phyloP scores from a whole-genome alignment of 2,113 vertebrate genomes.

The Oxyura jamaicensis region DNA sequence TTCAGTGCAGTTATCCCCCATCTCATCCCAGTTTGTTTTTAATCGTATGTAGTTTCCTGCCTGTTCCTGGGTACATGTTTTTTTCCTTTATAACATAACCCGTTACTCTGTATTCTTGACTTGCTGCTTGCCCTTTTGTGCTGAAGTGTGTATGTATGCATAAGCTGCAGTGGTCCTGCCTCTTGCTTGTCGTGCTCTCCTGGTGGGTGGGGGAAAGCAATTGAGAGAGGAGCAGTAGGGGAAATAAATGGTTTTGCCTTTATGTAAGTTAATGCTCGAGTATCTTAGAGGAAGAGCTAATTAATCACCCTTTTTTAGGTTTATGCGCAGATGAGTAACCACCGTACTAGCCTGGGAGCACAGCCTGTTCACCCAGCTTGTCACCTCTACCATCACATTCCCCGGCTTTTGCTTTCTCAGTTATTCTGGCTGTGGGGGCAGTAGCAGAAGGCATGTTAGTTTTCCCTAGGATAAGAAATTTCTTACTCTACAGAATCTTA shows the following conservation, averaged over 20 bases:
- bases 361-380: conserved; percentile 48
- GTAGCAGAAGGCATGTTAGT: conserved; percentile 51
- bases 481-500: conserved; percentile 43
- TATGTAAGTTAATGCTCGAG: not conserved
- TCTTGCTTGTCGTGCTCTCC: not conserved
- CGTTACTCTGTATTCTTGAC: not conserved
- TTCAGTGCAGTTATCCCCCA: not conserved
- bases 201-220: not conserved
- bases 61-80: not conserved
- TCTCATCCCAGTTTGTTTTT: not conserved
- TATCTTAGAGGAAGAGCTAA: conserved; percentile 5
- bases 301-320: conserved; percentile 17
- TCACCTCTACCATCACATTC: conserved; percentile 40
- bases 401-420: conserved; percentile 30
- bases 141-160: not conserved
- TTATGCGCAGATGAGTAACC: conserved; percentile 22
- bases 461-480: conserved; percentile 21
- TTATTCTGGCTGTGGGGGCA: conserved; percentile 61
- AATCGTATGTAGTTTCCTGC: not conserved
- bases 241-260: not conserved
- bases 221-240: not conserved
- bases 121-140: not conserved
- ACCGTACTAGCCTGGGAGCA: conserved; percentile 24
- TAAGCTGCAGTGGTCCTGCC: not conserved
- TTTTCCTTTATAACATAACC: not conserved